phyloP scores from a whole-genome alignment of 2,888 invertebrate genomes.

The Ichneumoninae sp. region DNA sequence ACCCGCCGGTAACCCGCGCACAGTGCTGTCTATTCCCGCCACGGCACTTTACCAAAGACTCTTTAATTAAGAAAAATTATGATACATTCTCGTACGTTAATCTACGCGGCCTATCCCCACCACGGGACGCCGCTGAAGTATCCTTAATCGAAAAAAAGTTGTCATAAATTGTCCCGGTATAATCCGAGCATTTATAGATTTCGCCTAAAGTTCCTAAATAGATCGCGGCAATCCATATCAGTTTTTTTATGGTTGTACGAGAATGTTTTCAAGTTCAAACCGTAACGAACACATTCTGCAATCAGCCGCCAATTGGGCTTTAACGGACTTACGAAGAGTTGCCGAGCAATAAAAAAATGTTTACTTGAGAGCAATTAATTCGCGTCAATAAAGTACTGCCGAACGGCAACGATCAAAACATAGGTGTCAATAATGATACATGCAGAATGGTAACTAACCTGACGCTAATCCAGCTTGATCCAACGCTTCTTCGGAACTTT shows the following conservation, averaged over 20 bases:
- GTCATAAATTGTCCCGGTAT: neutral
- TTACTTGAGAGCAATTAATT: neutral
- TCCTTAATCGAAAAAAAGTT: too few relatives aligned
- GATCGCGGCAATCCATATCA: neutral
- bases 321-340: neutral
- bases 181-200: neutral
- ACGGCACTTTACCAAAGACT: too few relatives aligned
- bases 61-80: too few relatives aligned
- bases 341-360: neutral
- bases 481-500: conserved; percentile 91
- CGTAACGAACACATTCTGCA: neutral
- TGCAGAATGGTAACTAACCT: conserved; percentile 85
- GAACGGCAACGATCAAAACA: neutral
- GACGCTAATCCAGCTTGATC: conserved; percentile 89
- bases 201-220: neutral
- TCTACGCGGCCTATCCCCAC: too few relatives aligned
- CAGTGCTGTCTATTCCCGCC: too few relatives aligned
- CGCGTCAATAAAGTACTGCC: neutral
- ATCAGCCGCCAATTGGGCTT: neutral
- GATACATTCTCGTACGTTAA: too few relatives aligned
- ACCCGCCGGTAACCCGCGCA: too few relatives aligned
- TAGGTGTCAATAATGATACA: neutral
- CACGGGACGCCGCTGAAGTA: too few relatives aligned
- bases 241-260: neutral
- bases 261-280: neutral